Conservation (phyloP, 1,140 invertebrate genomes). For the Aplysia californica region DNA sequence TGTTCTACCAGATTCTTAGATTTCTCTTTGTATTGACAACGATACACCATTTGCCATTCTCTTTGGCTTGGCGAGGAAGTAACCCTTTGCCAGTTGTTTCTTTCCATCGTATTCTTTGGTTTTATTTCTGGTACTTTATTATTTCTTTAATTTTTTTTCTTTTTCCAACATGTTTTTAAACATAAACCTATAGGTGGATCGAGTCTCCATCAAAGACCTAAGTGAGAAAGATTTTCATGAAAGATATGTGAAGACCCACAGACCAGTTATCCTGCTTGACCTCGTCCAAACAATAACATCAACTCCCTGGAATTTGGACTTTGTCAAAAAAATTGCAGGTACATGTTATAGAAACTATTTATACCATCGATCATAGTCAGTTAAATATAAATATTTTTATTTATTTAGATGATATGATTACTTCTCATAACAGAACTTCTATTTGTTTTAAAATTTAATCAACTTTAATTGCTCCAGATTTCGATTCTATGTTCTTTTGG, state of each 20-base stretch:
- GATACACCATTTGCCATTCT: neutral
- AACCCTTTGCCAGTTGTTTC: neutral
- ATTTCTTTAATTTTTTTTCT: neutral
- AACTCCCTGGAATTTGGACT: slow-evolving; percentile 43
- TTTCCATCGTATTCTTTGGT: neutral
- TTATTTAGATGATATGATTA: neutral
- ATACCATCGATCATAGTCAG: no score
- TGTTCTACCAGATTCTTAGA: no score
- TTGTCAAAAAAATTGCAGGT: slow-evolving; percentile 50
- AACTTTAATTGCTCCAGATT: neutral
- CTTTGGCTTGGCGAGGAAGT: neutral
- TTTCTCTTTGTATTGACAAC: neutral
- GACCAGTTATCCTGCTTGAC: slow-evolving; percentile 53
- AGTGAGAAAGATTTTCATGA: slow-evolving; percentile 41
- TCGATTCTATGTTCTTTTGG: neutral
- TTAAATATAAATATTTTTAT: neutral
- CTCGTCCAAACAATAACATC: slow-evolving; percentile 41
- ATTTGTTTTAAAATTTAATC: neutral
- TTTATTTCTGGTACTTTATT: neutral
- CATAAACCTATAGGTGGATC: no score
- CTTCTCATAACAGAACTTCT: neutral
- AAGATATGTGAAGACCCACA: slow-evolving; percentile 40
- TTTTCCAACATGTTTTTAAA: no score
- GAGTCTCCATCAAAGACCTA: slow-evolving; percentile 35
- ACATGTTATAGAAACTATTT: neutral